Conservation (phyloP, 2,797 vertebrate genomes). For the Anguilla marmorata region DNA sequence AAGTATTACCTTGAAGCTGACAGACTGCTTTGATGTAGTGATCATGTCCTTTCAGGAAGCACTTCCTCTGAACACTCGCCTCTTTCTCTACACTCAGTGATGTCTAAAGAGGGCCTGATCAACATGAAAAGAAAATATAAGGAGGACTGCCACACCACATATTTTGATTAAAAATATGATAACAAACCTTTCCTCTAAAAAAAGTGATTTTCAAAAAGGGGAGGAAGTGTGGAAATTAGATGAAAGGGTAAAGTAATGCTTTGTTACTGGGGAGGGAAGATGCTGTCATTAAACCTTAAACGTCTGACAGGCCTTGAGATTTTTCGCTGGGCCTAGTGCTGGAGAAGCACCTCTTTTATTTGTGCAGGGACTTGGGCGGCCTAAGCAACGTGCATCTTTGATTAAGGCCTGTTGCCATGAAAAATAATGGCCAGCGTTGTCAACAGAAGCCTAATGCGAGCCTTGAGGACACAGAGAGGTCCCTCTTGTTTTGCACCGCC, state of each 20-base stretch:
- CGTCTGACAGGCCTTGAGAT: conserved; percentile 28
- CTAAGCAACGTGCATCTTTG: conserved; percentile 39
- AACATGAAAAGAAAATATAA: conserved; percentile 61
- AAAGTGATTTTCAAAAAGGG: conserved; percentile 32
- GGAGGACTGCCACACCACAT: conserved; percentile 54
- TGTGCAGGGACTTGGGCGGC: conserved; percentile 21
- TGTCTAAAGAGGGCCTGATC: conserved; percentile 57
- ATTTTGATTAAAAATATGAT: conserved; percentile 57
- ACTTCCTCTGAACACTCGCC: conserved; percentile 38
- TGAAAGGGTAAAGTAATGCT: conserved; percentile 33
- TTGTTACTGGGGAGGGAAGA: conserved; percentile 24
- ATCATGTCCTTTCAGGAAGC: conserved; percentile 47
- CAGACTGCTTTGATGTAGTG: conserved; percentile 65
- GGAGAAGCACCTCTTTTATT: conserved; percentile 19
- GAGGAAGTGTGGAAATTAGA: conserved; percentile 38
- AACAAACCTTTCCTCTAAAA: conserved; percentile 46
- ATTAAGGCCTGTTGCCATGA: conserved; percentile 37
- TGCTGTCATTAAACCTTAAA: conserved; percentile 33
- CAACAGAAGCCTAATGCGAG: conserved; percentile 44
- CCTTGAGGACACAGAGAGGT: conserved; percentile 42
- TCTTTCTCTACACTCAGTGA: conserved; percentile 35
- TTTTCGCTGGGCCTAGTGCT: not conserved
- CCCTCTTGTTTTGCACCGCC: conserved; percentile 51
- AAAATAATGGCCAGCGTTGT: conserved; percentile 42
- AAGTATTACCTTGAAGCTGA: conserved; percentile 63